phyloP scores from a whole-genome alignment of 1,140 invertebrate genomes.

The Tetramorium simillimum region DNA sequence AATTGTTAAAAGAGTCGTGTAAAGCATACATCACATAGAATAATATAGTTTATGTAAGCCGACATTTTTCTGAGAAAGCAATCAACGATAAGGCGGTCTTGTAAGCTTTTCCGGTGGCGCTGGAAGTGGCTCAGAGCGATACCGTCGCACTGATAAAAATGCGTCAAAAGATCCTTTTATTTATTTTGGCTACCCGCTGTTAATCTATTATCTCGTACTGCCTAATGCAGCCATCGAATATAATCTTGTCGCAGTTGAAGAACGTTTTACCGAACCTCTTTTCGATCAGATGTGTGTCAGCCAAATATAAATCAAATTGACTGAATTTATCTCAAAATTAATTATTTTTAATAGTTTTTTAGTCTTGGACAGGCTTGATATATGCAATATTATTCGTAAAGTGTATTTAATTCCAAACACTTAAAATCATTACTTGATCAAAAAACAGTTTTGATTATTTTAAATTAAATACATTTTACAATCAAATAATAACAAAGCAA shows the following conservation, averaged over 20 bases:
- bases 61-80: conserved; percentile 62
- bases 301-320: neutral
- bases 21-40: neutral
- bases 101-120: conserved; percentile 72
- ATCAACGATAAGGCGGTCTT: conserved; percentile 68
- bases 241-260: conserved; percentile 18
- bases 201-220: conserved; percentile 62
- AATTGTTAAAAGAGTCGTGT: neutral
- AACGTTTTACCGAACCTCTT: neutral
- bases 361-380: neutral
- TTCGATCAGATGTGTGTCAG: neutral
- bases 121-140: conserved; percentile 63
- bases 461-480: too few relatives aligned
- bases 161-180: conserved; percentile 61
- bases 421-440: neutral
- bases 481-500: too few relatives aligned
- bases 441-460: neutral
- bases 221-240: conserved; percentile 9
- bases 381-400: neutral
- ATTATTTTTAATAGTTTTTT: neutral
- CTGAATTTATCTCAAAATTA: neutral
- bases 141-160: conserved; percentile 63
- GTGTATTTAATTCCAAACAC: neutral
- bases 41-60: conserved; percentile 14
- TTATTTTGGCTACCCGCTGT: conserved; percentile 21